phyloP scores from a whole-genome alignment of 2,888 invertebrate genomes.

The Eupithecia pulchellata region DNA sequence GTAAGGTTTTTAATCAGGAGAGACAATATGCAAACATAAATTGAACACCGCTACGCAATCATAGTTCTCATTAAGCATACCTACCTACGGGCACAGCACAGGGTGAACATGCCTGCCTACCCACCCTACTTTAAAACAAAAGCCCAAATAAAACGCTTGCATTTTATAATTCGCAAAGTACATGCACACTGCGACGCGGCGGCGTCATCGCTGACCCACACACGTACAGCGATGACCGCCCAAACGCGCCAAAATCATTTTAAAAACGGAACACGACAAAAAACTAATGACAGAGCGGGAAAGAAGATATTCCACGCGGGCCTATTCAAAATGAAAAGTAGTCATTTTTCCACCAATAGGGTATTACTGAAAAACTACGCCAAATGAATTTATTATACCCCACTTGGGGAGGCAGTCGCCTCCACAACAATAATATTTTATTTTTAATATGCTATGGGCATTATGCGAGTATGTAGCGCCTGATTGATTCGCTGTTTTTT shows the following conservation, averaged over 20 bases:
- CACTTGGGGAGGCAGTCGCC: conserved; percentile 49
- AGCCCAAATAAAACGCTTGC: conserved; percentile 27
- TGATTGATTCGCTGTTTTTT: conserved; percentile 44
- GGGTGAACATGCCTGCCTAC: conserved; percentile 8
- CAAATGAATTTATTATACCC: conserved; percentile 82
- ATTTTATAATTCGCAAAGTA: conserved; percentile 36
- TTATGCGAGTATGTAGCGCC: conserved; percentile 40
- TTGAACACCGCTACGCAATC: conserved; percentile 13
- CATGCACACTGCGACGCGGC: conserved; percentile 20
- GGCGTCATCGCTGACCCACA: conserved; percentile 31
- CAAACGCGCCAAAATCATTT: conserved; percentile 42
- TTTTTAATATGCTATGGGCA: conserved; percentile 66
- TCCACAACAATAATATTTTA: conserved; percentile 68
- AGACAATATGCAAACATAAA: conserved; percentile 1
- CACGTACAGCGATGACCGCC: conserved; percentile 30
- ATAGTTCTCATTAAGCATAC: conserved; percentile 6
- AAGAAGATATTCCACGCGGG: conserved; percentile 60
- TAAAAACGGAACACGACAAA: conserved; percentile 55
- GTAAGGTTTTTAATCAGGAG: conserved; percentile 2
- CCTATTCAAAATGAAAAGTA: conserved; percentile 74
- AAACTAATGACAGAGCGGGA: conserved; percentile 70
- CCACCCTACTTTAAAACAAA: conserved; percentile 31
- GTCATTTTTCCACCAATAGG: conserved; percentile 83
- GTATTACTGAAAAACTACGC: conserved; percentile 83
- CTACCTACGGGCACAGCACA: not conserved